phyloP scores from a whole-genome alignment of 23 tunicate genomes.

The Styela clava region DNA sequence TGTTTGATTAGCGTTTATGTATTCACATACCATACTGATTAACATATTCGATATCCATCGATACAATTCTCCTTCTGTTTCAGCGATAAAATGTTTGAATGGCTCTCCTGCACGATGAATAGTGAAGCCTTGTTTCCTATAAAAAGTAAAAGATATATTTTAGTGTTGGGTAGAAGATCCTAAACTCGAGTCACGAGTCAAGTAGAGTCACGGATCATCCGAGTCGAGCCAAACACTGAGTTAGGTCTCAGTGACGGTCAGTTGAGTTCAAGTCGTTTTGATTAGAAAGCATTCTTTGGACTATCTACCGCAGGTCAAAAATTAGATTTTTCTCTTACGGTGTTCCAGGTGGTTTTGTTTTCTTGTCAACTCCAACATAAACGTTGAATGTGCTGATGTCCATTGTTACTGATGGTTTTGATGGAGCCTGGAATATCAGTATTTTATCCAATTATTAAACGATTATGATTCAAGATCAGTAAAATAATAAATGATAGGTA shows the following conservation, averaged over 20 bases:
- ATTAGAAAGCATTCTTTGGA: too few species aligned
- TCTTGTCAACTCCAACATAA: conserved; percentile 11
- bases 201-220: too few species aligned
- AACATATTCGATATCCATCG: conserved; percentile 64
- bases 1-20: too few species aligned
- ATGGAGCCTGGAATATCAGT: neutral
- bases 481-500: too few species aligned
- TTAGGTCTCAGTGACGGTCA: too few species aligned
- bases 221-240: too few species aligned
- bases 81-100: conserved; percentile 43
- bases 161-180: neutral
- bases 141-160: neutral
- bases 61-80: conserved; percentile 34
- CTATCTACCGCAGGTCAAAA: too few species aligned
- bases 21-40: conserved; percentile 44
- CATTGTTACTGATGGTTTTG: neutral
- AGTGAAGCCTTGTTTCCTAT: conserved; percentile 45
- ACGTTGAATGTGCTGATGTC: conserved; percentile 15
- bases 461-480: too few species aligned
- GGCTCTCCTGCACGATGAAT: conserved; percentile 43
- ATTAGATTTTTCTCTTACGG: too few species aligned
- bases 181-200: too few species aligned
- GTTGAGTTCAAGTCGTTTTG: too few species aligned
- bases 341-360: neutral
- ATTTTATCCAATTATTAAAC: too few species aligned